Evolutionary conservation across 2,113 vertebrate genomes (phyloP).

Genomic region (Pheucticus melanocephalus): DNA sequence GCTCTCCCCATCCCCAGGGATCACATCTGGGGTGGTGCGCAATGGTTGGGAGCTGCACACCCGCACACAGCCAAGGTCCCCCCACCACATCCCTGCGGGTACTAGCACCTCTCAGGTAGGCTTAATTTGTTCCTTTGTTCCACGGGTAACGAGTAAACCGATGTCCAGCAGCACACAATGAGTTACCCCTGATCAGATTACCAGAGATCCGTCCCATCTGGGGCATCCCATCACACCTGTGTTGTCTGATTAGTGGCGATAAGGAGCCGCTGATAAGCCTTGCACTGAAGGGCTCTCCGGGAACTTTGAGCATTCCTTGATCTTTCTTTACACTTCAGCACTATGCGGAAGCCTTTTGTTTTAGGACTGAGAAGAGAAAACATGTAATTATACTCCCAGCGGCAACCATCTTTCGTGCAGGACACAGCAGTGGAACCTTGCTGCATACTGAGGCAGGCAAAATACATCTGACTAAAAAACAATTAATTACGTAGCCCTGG

Average conservation of each 20-base stretch:
- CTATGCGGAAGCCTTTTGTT: neutral
- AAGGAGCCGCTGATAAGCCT: neutral
- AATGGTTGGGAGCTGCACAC: neutral
- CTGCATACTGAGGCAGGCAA: neutral
- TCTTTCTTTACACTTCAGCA: neutral
- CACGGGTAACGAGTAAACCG: neutral
- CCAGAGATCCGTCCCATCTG: neutral
- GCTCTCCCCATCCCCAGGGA: neutral
- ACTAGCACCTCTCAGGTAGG: neutral
- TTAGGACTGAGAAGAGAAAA: neutral
- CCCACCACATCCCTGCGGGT: neutral
- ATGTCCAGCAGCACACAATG: neutral
- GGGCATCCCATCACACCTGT: conserved; percentile 40
- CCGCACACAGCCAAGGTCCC: neutral
- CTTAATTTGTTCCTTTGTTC: neutral
- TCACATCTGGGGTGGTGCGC: neutral
- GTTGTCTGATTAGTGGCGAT: conserved; percentile 9
- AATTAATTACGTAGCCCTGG: neutral
- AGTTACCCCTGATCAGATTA: neutral
- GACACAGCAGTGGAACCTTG: neutral
- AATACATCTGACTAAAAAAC: neutral
- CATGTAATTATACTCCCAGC: neutral
- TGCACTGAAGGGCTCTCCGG: neutral
- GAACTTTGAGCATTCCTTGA: neutral
- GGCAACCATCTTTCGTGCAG: neutral